Base-by-base conservation (phyloP, 1,140 invertebrate genomes). In the Bilobella aurantiaca region DNA sequence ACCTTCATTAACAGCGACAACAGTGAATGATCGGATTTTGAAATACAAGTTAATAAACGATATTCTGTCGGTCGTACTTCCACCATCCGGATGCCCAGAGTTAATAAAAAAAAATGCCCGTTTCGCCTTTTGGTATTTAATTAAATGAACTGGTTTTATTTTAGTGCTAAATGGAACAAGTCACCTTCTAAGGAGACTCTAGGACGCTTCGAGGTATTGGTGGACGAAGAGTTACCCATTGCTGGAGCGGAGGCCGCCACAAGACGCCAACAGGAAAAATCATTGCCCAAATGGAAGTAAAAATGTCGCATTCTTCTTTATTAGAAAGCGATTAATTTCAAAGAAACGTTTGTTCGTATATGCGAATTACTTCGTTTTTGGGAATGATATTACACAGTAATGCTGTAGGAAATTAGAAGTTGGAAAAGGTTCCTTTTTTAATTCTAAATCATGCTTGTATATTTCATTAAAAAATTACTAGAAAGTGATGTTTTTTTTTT, bases 11-110 rank as follows among this genome's bases (percentile, higher is more conserved):
- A 91, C 91, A 1, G 93, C 93, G 0, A 98, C 94, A 0, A 98
- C 94, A 0, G 89, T 91, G 0, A 96, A 93, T 76, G 95, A 98
- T 77, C 82, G 94, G 71, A 95, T 97, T 73, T 82, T 97, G 66
- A 98, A 98, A 75, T 92, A 95, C 74, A 95, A 94, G 79, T 78
- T 98, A 16, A 93, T 98, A 64, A 91, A 94, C 74, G 96, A 96
- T 77, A 93, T 96, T 64, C 79, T 97, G 56, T 91, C 91, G 29
- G 87, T 97, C 53, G 90, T 97, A 0, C 75, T 96, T 30, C 91
- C 93, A 1, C 86, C 90, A 0, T 90, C 90, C 74, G 91, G 93
- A 56, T 81, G 91, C 14, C 92, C 92, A 32, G 93, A 96, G 87
- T 89, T 79, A 81, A 82, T 46, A 58, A 37, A 60, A 49, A 42